Evolutionary conservation across 2,888 invertebrate genomes (phyloP).

Genomic region (Seira sanloemensis): DNA sequence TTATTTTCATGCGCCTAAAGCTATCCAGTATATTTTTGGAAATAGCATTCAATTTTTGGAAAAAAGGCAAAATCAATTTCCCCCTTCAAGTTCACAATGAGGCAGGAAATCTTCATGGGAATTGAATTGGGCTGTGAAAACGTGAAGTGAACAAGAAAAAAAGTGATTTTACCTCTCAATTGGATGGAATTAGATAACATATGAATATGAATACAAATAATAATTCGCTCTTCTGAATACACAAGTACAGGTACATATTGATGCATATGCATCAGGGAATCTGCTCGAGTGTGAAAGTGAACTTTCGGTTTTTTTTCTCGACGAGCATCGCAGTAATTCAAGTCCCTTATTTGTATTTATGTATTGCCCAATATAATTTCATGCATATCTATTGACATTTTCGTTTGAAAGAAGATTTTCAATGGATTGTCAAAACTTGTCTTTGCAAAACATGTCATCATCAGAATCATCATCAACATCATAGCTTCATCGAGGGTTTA

Average conservation of each 20-base stretch:
- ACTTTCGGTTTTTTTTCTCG: no score
- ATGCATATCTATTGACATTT: background rate
- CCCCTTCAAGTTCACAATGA: background rate
- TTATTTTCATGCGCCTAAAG: background rate
- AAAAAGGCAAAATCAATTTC: conserved; percentile 6
- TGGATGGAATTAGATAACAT: conserved; percentile 4
- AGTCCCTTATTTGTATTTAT: background rate
- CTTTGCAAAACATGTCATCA: conserved; percentile 4
- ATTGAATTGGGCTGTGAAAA: conserved; percentile 9
- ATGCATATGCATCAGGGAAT: background rate
- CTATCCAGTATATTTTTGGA: background rate
- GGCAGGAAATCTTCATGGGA: background rate
- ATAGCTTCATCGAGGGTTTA: no score
- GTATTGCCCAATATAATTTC: background rate
- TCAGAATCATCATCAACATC: background rate
- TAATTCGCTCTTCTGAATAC: no score
- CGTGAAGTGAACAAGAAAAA: background rate
- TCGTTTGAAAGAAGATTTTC: background rate
- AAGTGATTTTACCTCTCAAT: no score
- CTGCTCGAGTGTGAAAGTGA: conserved; percentile 4
- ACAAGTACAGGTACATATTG: conserved; percentile 1
- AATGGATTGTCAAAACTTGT: background rate
- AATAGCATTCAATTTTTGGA: background rate
- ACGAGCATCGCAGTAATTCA: background rate
- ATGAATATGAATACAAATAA: background rate